Percentiles rank a stretch among this genome's conserved stretches.
phyloP scores from a whole-genome alignment of 2,113 vertebrate genomes.

The Orycteropus afer region DNA sequence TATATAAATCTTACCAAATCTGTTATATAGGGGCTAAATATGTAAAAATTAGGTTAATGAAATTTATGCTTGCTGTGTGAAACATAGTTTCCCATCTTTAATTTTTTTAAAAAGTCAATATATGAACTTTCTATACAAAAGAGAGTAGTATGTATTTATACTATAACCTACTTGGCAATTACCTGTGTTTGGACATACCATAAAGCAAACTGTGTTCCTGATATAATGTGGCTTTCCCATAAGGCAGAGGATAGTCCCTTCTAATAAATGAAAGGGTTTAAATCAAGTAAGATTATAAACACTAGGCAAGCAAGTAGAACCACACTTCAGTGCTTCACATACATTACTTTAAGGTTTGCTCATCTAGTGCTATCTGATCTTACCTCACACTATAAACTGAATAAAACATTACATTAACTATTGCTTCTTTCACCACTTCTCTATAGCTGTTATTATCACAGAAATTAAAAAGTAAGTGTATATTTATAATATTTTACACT shows the following conservation, averaged over 20 bases:
- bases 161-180: background rate
- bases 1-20: background rate
- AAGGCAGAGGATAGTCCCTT: conserved; percentile 41
- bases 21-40: background rate
- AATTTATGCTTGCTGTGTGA: conserved; percentile 29
- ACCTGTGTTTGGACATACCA: conserved; percentile 17
- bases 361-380: background rate
- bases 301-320: conserved; percentile 18
- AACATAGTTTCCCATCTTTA: conserved; percentile 51
- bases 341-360: conserved; percentile 8
- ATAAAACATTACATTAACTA: conserved; percentile 9
- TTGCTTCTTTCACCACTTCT: background rate
- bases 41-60: conserved; percentile 8
- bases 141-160: conserved; percentile 7
- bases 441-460: background rate
- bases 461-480: conserved; percentile 40
- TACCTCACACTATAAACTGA: background rate
- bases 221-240: background rate
- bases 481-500: conserved; percentile 17
- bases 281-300: conserved; percentile 33
- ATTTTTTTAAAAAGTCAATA: conserved; percentile 21
- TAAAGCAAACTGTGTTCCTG: conserved; percentile 21
- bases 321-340: background rate
- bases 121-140: background rate
- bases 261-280: conserved; percentile 58